Conservation (phyloP, 2,797 vertebrate species). For the Acomys russatus region DNA sequence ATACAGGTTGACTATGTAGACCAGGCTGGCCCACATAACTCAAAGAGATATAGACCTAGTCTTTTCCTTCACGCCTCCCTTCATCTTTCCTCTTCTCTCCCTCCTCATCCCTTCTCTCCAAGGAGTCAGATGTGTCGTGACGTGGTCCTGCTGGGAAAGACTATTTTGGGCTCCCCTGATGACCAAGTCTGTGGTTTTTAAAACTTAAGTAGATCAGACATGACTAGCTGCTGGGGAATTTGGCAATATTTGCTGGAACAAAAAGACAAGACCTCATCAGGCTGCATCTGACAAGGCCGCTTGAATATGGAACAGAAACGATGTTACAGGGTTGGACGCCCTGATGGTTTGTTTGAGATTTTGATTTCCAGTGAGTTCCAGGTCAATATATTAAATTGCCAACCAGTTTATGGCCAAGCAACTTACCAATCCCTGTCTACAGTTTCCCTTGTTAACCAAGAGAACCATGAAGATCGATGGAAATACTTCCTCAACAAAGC, state of each 20-base stretch:
- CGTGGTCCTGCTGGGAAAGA: neutral
- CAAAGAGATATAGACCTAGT: neutral
- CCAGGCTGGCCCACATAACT: neutral
- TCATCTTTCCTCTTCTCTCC: neutral
- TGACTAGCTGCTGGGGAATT: conserved; percentile 97
- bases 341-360: conserved; percentile 92
- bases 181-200: conserved; percentile 89
- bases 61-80: accelerated
- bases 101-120: neutral
- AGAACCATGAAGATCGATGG: conserved; percentile 96
- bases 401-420: conserved; percentile 93
- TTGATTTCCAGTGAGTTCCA: conserved; percentile 97
- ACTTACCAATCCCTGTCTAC: conserved; percentile 95
- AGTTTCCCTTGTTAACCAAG: conserved; percentile 94
- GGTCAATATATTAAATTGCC: conserved; percentile 95
- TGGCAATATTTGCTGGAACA: conserved; percentile 96
- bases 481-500: conserved; percentile 98
- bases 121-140: neutral
- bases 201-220: conserved; percentile 95
- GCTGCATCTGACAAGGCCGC: conserved; percentile 96
- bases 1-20: neutral
- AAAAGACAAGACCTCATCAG: conserved; percentile 91
- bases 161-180: neutral
- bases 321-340: conserved; percentile 92
- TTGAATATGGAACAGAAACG: conserved; percentile 96